These are phyloP conservation scores for Scaptomyza caliginosa DNA, from an alignment of 2,888 invertebrate genomes.

Conservation along the genomic window DNA sequence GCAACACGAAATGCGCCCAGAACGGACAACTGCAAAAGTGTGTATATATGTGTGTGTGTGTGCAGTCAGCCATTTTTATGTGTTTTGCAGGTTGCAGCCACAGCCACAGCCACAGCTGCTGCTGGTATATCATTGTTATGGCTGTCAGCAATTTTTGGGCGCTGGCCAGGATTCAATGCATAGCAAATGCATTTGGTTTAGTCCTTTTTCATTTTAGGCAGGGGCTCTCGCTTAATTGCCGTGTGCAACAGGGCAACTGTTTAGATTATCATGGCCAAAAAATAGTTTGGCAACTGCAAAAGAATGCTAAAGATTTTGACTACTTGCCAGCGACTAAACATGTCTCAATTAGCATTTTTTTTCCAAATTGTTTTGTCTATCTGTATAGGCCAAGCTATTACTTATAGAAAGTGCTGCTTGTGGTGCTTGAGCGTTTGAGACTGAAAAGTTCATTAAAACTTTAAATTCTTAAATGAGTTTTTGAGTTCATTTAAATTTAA, in stretches of 20 bases:
- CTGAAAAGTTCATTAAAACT: background rate
- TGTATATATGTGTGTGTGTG: slow-evolving; percentile 41
- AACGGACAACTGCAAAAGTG: slow-evolving; percentile 6
- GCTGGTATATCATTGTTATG: slow-evolving; percentile 33
- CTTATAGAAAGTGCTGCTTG: background rate
- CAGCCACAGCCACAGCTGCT: background rate
- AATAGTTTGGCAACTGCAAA: background rate
- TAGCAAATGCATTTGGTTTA: slow-evolving; percentile 23
- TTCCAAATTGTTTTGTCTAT: background rate
- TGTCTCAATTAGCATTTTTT: background rate
- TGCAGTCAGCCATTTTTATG: slow-evolving; percentile 63
- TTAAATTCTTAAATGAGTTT: background rate
- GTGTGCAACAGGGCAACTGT: slow-evolving; percentile 18
- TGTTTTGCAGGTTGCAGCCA: slow-evolving; percentile 11
- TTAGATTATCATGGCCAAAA: background rate
- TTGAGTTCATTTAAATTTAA: slow-evolving; percentile 6
- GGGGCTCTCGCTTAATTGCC: slow-evolving; percentile 33
- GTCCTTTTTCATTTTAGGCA: too few relatives aligned
- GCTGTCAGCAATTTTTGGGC: slow-evolving; percentile 46
- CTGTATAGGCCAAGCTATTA: background rate
- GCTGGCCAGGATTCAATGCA: slow-evolving; percentile 32
- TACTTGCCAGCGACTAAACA: background rate
- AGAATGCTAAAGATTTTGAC: background rate
- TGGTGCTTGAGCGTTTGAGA: background rate
- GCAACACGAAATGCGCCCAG: slow-evolving; percentile 67